phyloP scores from a whole-genome alignment of 2,113 vertebrate species.

The Sterna hirundo region DNA sequence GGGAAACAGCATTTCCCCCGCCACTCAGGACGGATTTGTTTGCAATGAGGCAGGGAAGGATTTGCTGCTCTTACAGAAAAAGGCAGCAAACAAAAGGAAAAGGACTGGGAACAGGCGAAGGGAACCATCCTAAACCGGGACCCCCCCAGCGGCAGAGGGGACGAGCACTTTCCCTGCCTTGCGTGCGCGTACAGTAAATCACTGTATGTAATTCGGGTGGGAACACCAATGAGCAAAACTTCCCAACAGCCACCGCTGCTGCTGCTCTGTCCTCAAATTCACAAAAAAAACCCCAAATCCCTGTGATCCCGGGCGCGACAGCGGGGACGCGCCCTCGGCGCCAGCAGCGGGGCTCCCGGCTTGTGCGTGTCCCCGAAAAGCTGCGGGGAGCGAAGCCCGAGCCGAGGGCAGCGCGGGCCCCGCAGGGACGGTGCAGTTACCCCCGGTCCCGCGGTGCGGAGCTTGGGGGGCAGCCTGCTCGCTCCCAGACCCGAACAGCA shows the following conservation, averaged over 20 bases:
- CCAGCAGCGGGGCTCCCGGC: neutral
- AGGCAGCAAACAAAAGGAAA: neutral
- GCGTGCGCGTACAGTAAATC: neutral
- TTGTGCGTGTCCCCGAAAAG: neutral
- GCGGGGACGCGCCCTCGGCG: rapidly evolving
- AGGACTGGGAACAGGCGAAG: neutral
- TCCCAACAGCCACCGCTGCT: neutral
- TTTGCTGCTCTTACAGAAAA: neutral
- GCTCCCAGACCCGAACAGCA: neutral
- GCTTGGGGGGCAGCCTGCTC: neutral
- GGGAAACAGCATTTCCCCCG: neutral
- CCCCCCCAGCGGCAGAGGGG: no score
- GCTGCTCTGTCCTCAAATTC: neutral
- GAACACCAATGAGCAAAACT: neutral
- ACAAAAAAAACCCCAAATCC: rapidly evolving
- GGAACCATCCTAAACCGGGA: neutral
- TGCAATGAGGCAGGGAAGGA: constrained; percentile 40
- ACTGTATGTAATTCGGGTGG: neutral
- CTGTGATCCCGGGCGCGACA: rapidly evolving
- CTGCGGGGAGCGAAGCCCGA: rapidly evolving
- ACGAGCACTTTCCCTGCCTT: neutral
- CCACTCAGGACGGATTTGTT: constrained; percentile 29
- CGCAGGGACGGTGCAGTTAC: neutral
- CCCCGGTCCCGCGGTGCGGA: neutral
- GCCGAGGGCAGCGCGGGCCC: neutral